Conservation (phyloP, 35 echinoderm and acorn worm genomes). For the Anneissia japonica region DNA sequence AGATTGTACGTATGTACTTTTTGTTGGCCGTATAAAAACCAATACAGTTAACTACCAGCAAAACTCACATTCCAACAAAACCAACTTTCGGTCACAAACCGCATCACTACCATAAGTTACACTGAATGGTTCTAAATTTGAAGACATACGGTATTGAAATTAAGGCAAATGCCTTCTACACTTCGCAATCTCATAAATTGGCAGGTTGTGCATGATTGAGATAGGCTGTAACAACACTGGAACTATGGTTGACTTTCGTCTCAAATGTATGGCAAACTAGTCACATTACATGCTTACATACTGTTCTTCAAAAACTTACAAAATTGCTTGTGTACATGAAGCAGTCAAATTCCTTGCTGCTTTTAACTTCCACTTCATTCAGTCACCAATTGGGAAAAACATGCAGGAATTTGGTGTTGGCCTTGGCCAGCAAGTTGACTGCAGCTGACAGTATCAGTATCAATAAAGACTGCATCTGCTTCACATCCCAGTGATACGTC, state of each 20-base stretch:
- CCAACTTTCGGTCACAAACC: neutral
- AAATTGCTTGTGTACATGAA: conserved; percentile 1
- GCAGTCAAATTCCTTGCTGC: neutral
- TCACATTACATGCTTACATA: conserved; percentile 1
- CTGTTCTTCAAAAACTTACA: neutral
- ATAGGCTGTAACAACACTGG: neutral
- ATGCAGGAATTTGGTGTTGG: neutral
- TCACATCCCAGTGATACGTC: neutral
- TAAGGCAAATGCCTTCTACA: neutral
- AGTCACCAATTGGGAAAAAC: neutral
- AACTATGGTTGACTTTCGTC: neutral
- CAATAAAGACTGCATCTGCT: neutral
- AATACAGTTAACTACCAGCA: neutral
- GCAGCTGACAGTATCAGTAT: neutral
- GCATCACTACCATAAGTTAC: neutral
- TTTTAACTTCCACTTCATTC: neutral
- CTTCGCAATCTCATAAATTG: neutral
- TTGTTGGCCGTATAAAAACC: neutral
- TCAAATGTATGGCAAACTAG: neutral
- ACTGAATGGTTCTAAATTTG: neutral
- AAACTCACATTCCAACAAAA: neutral
- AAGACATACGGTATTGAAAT: neutral
- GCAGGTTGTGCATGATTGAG: neutral
- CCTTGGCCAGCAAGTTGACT: neutral
- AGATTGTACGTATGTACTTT: neutral